phyloP scores from a whole-genome alignment of 2,797 vertebrate species.

The Amphiprion clarkii region DNA sequence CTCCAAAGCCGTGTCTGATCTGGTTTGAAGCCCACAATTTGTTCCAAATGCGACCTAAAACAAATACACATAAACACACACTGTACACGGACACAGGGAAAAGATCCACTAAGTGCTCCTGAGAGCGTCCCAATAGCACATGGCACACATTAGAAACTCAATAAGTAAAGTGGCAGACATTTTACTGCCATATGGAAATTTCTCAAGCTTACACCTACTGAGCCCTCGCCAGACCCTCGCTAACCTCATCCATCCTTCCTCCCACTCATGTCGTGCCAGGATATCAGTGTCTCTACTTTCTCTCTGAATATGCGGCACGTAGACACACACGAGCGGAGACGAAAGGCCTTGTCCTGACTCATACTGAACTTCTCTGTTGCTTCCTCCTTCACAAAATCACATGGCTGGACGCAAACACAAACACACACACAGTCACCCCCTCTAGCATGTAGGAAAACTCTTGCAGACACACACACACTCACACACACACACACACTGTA shows the following conservation, averaged over 20 bases:
- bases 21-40: conserved; percentile 60
- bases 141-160: conserved; percentile 86
- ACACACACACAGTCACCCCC: conserved; percentile 48
- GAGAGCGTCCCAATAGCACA: conserved; percentile 71
- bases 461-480: conserved; percentile 38
- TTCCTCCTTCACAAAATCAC: conserved; percentile 55
- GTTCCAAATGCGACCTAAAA: conserved; percentile 58
- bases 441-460: conserved; percentile 48
- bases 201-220: conserved; percentile 80
- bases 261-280: conserved; percentile 73
- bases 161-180: conserved; percentile 88
- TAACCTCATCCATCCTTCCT: conserved; percentile 74
- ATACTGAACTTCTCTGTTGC: conserved; percentile 44
- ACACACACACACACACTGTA: conserved; percentile 35
- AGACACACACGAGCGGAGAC: conserved; percentile 28
- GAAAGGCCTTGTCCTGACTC: conserved; percentile 41
- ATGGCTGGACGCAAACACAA: conserved; percentile 59
- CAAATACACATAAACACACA: conserved; percentile 53
- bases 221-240: conserved; percentile 65
- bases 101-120: conserved; percentile 45
- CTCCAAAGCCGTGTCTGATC: conserved; percentile 42
- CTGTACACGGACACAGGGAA: conserved; percentile 40
- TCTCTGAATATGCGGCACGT: conserved; percentile 23
- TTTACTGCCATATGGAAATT: conserved; percentile 87
- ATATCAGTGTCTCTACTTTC: conserved; percentile 63